Conservation (phyloP, 2,113 vertebrate genomes). For the Damaliscus lunatus region DNA sequence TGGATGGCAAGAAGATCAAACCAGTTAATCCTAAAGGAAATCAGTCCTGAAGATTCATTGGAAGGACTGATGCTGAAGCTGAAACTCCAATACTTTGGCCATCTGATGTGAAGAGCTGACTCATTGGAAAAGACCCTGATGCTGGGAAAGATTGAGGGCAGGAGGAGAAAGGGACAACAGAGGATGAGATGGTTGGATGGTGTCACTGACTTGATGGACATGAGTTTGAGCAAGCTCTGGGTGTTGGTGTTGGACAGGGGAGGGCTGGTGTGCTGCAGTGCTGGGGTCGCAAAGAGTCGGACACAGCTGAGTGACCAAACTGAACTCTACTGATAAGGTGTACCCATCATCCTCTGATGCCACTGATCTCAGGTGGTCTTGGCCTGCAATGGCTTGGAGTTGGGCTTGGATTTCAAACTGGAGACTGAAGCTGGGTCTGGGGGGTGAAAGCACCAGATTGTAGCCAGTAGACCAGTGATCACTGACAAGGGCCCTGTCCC, state of each 20-base stretch:
- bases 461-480: not conserved
- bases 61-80: not conserved
- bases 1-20: not conserved
- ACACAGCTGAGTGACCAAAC: fast-evolving
- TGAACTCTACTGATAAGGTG: not conserved
- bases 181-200: not conserved
- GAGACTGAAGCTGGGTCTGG: not conserved
- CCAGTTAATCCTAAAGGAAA: not conserved
- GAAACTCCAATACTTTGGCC: not conserved
- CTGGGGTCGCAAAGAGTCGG: fast-evolving
- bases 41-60: not conserved
- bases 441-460: not conserved
- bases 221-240: not conserved
- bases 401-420: not conserved
- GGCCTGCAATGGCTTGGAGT: not conserved
- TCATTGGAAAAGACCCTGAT: not conserved
- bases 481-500: not conserved
- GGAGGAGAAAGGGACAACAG: not conserved
- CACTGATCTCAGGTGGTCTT: not conserved
- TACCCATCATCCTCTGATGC: not conserved
- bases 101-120: not conserved
- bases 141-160: not conserved
- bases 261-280: not conserved
- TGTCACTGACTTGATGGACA: fast-evolving
- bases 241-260: not conserved